Percentiles rank a stretch among this genome's conserved stretches.
Evolutionary conservation across 1,140 invertebrate genomes (phyloP).

Genomic region (Rhyzopertha dominica): DNA sequence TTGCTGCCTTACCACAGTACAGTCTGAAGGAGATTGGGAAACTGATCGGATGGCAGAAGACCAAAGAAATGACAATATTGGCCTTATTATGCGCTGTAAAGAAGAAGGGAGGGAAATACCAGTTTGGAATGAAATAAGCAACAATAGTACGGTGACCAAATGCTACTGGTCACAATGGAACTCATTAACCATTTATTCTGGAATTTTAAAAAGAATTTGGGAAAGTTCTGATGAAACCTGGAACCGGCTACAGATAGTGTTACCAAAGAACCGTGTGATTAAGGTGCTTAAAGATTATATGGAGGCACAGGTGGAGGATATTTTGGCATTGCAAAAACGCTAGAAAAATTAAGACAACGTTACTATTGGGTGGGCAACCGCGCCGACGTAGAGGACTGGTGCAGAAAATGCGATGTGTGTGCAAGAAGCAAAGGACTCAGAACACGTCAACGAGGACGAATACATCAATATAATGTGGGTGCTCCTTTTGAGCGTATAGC

Average conservation of each 20-base stretch:
- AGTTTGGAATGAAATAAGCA: neutral
- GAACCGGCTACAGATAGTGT: neutral
- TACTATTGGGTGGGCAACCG: slow-evolving; percentile 6
- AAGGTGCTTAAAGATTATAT: slow-evolving; percentile 2
- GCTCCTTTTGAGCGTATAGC: slow-evolving; percentile 21
- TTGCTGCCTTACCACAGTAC: too few relatives aligned
- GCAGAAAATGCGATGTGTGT: neutral
- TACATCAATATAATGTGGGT: slow-evolving; percentile 20
- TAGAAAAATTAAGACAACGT: neutral
- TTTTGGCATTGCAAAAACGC: neutral
- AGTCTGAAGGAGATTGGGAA: too few relatives aligned
- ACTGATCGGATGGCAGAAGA: too few relatives aligned
- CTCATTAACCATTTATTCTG: neutral
- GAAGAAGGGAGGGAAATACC: neutral
- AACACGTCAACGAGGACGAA: slow-evolving; percentile 8
- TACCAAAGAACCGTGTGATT: neutral
- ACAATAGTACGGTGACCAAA: neutral
- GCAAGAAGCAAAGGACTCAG: neutral
- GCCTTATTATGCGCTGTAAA: neutral
- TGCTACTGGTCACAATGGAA: neutral
- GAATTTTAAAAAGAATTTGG: neutral
- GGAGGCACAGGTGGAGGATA: slow-evolving; percentile 11
- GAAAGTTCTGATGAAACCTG: neutral
- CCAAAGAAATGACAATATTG: too few relatives aligned
- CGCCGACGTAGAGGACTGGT: neutral